A percentile compares a stretch with the other conserved stretches of the same genome.
These are phyloP conservation scores for Sapayoa aenigma DNA, from an alignment of 2,113 vertebrate genomes.

Conservation along the genomic window DNA sequence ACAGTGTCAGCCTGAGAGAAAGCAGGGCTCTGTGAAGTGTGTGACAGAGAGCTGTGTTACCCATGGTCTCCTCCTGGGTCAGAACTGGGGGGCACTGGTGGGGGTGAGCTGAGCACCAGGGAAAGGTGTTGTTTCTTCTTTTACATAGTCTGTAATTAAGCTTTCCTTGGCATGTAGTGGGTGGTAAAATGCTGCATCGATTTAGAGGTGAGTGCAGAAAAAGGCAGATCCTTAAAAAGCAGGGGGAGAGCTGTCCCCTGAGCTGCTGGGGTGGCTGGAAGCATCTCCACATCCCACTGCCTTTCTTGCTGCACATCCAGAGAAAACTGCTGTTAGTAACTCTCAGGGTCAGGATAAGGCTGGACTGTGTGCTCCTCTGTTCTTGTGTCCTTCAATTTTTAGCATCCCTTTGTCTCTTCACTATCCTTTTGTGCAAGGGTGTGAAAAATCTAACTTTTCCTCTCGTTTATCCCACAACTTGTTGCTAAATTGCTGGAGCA, in stretches of 20 bases:
- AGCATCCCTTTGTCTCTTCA: background rate
- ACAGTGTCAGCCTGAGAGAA: background rate
- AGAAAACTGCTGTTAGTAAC: background rate
- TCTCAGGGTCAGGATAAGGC: background rate
- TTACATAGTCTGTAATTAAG: background rate
- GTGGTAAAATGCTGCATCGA: background rate
- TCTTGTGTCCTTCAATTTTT: background rate
- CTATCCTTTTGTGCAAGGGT: background rate
- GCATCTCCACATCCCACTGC: background rate
- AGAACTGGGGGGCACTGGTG: background rate
- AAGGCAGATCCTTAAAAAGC: background rate
- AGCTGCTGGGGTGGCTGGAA: background rate
- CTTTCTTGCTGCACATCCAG: background rate
- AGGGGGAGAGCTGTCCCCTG: accelerated
- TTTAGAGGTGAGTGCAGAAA: background rate
- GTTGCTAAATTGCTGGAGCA: background rate
- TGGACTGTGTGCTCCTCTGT: background rate
- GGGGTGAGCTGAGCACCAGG: background rate
- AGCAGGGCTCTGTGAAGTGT: background rate
- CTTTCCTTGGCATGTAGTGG: background rate
- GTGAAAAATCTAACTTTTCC: background rate
- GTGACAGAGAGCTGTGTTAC: background rate
- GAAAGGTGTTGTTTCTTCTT: background rate
- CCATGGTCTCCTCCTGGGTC: background rate
- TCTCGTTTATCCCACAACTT: background rate